Evolutionary conservation across 2,888 invertebrate species (phyloP).

Genomic region (Busseola fusca): DNA sequence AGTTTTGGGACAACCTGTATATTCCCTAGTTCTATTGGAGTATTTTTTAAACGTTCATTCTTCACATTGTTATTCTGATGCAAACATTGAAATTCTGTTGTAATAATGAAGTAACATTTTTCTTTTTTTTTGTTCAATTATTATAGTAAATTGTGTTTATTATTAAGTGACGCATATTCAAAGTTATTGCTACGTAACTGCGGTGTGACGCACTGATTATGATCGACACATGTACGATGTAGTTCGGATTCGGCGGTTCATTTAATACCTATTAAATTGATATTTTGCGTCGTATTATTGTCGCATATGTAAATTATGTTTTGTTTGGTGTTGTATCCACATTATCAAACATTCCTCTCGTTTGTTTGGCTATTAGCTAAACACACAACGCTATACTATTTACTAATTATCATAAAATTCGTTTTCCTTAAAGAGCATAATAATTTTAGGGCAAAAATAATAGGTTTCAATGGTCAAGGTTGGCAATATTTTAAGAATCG

Average conservation of each 20-base stretch:
- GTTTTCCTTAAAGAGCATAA: background rate
- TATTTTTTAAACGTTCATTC: background rate
- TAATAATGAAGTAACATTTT: conserved; percentile 13
- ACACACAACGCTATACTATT: conserved; percentile 19
- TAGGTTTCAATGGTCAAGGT: background rate
- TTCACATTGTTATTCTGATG: conserved; percentile 14
- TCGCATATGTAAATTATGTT: conserved; percentile 39
- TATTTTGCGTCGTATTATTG: conserved; percentile 28
- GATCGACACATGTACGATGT: conserved; percentile 22
- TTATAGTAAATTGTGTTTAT: conserved; percentile 29
- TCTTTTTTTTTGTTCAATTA: conserved; percentile 27
- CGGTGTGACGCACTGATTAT: conserved; percentile 41
- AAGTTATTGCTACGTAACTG: conserved; percentile 46
- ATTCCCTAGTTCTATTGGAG: background rate
- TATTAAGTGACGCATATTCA: conserved; percentile 36
- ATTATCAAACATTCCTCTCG: conserved; percentile 27
- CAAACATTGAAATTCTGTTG: conserved; percentile 15
- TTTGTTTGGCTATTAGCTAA: conserved; percentile 28
- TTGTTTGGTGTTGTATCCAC: conserved; percentile 28
- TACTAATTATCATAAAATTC: conserved; percentile 5
- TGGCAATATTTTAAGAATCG: background rate
- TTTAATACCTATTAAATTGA: conserved; percentile 32
- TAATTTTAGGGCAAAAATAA: background rate
- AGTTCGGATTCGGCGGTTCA: conserved; percentile 24
- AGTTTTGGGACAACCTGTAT: too few species aligned